Evolutionary conservation across 1,140 invertebrate species (phyloP), one percentile per base, ranked within the genome.

Genomic region (Oreohelix idahoensis): DNA sequence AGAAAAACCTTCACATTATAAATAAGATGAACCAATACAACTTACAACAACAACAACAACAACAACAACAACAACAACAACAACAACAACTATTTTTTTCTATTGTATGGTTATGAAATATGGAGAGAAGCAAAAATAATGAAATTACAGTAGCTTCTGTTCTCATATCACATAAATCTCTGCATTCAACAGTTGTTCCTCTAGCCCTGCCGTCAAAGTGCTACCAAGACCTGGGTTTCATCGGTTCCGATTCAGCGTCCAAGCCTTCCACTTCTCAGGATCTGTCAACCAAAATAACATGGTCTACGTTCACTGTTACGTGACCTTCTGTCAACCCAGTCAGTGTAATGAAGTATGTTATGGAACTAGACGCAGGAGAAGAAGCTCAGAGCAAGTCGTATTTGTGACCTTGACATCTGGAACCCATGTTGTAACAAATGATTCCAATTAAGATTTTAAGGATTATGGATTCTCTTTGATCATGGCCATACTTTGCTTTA

Each of bases 261-360:
- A 73, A 36, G 71, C 71, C 71, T 73, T 73, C 42, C 36, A 73
- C 38, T 73, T 73, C n/a, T n/a, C 71, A 42, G 71, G 5, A 20
- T 11, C 36, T 42, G 26, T n/a, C 36, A 73, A 45, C 20, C 36
- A 73, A 8, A 45, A 73, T 36, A 45, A 42, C 71, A 10, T 29
- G 38, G 71, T 45, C 17, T 73, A 73, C 71, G 23, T 73, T 26
- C 71, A 73, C 71, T 73, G 71, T 42, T 39, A 10, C 26, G 71
- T 42, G 4, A 73, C 36, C 38, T 11, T 13, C 71, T 73, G 71
- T 42, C 36, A 26, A 26, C 36, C 17, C 36, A 73, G 0, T 32
- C 0, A 8, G 36, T 73, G 71, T 20, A 26, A 73, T 26, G 26
- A 4, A 20, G 39, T 17, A 11, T 73, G 71, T 26, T 17, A 8